Evolutionary conservation across 2,113 vertebrate species (phyloP), one percentile per base, ranked within the genome.

Genomic region (Notothenia coriiceps): DNA sequence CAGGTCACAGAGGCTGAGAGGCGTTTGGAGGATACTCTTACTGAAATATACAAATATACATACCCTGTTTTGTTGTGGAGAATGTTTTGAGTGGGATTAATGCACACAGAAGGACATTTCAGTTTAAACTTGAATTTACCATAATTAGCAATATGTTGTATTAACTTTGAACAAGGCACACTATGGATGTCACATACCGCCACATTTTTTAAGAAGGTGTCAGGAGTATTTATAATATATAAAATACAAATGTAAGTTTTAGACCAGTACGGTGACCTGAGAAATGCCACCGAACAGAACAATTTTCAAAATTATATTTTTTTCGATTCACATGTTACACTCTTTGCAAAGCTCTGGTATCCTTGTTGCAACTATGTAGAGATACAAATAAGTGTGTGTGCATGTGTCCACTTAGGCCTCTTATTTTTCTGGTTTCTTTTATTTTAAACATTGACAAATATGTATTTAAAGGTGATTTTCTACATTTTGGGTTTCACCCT

Each of bases 1-100:
- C 82, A 74, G 78, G 80, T 86, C 80, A 57, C 71, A 89, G 87
- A 80, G 15, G 76, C 75, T 60, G 70, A 47, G 35, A 61, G 70
- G 73, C 11, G n/a, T 78, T 72, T 63, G n/a, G 74, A 57, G 43
- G 55, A 55, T n/a, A 40, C 33, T 73, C 63, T 14, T 64, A 74
- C 50, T 57, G 49, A n/a, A 68, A 64, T 60, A 77, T 35, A 52
- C 11, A 69, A 29, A 71, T 49, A 40, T 72, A 40, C 51, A 50
- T 13, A 59, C 9, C 29, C 35, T 1, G 3, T 8, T 29, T 17
- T 46, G n/a, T 25, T 47, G 33, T 2, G 9, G 51, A 57, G 4
- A 66, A 25, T 50, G 54, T 46, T 22, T 43, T 14, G 44, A 56
- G 12, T 46, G 13, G 59, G 13, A 11, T n/a, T 46, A 6, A 51